Percentiles rank a stretch among this genome's conserved stretches.
phyloP scores from a whole-genome alignment of 1,140 invertebrate species.

The Drosophila lacteicornis region DNA sequence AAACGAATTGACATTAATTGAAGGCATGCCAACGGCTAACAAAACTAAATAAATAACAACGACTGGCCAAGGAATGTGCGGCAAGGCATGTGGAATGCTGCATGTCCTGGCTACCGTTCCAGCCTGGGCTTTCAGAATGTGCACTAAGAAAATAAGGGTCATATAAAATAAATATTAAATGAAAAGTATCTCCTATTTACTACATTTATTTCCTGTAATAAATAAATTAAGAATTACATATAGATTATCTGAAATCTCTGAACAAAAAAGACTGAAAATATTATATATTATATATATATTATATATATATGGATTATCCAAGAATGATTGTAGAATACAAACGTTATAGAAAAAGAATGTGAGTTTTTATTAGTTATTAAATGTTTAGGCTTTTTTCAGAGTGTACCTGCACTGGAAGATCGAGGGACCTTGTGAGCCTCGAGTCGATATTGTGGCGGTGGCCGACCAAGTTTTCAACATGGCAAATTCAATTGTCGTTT shows the following conservation, averaged over 20 bases:
- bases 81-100: slow-evolving; percentile 42
- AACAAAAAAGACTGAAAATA: too few species aligned
- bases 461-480: slow-evolving; percentile 74
- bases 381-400: not conserved
- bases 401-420: slow-evolving; percentile 24
- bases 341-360: too few species aligned
- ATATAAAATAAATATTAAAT: too few species aligned
- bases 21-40: slow-evolving; percentile 79
- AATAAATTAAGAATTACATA: not conserved
- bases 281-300: too few species aligned
- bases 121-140: not conserved
- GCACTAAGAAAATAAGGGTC: slow-evolving; percentile 3
- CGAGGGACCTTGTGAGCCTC: slow-evolving; percentile 32
- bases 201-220: not conserved
- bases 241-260: too few species aligned
- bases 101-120: slow-evolving; percentile 33
- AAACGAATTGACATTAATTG: slow-evolving; percentile 84
- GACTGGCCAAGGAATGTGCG: slow-evolving; percentile 61
- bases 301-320: too few species aligned
- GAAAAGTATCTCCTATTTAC: too few species aligned
- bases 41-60: slow-evolving; percentile 83
- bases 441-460: slow-evolving; percentile 58
- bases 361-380: too few species aligned
- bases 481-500: slow-evolving; percentile 84
- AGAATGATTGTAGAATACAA: too few species aligned